Evolutionary conservation across 2,888 invertebrate genomes (phyloP).

Genomic region (Steinernema scapterisci): DNA sequence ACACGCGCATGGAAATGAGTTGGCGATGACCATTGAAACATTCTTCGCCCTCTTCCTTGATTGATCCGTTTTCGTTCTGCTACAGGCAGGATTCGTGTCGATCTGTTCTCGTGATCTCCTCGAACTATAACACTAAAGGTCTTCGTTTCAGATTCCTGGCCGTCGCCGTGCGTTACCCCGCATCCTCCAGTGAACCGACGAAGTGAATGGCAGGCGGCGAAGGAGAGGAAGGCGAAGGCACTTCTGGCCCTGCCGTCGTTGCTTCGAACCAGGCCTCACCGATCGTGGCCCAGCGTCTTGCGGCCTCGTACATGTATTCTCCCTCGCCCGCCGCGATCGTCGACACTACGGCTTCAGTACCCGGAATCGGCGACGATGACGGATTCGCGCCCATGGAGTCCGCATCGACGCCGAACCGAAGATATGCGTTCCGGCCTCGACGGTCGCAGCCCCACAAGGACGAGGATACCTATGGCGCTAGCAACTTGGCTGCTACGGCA

Average conservation of each 20-base stretch:
- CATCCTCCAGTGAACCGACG: neutral
- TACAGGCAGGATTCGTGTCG: neutral
- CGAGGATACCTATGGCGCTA: constrained; percentile 59
- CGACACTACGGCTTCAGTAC: constrained; percentile 8
- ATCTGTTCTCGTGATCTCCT: no score
- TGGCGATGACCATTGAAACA: constrained; percentile 24
- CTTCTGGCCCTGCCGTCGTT: constrained; percentile 7
- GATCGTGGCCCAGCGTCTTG: neutral
- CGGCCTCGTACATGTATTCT: constrained; percentile 21
- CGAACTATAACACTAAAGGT: no score
- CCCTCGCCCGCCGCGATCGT: constrained; percentile 19
- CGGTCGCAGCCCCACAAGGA: constrained; percentile 56
- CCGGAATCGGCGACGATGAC: constrained; percentile 22
- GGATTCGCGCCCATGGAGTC: constrained; percentile 22
- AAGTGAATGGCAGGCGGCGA: constrained; percentile 29
- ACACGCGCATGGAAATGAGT: constrained; percentile 17
- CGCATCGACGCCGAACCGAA: neutral
- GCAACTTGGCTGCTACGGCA: constrained; percentile 63
- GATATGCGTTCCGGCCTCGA: constrained; percentile 54
- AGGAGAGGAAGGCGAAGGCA: constrained; percentile 28
- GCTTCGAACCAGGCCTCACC: neutral
- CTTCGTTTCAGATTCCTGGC: neutral
- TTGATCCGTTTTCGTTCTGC: constrained; percentile 20
- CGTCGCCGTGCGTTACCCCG: neutral
- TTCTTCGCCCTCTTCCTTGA: neutral